These are phyloP conservation scores for Hirudinaria manillensis DNA, from an alignment of 2,888 invertebrate genomes.

Conservation along the genomic window DNA sequence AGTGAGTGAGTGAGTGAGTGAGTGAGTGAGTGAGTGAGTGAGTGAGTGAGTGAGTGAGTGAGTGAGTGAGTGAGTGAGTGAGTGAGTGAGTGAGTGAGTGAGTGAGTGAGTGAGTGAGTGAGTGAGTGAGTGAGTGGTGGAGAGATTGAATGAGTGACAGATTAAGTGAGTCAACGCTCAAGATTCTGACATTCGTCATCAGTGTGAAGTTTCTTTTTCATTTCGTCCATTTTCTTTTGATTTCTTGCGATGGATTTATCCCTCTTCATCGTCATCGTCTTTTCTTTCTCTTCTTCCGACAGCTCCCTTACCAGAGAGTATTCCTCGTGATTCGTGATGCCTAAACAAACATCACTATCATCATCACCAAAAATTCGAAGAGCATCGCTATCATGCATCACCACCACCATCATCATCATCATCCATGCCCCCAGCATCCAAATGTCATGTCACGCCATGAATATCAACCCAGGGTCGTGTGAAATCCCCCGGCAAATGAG, in stretches of 20 bases:
- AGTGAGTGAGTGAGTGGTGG: neutral
- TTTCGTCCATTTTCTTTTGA: conserved; percentile 84
- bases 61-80: neutral
- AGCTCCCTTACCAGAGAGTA: conserved; percentile 88
- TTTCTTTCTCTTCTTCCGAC: conserved; percentile 59
- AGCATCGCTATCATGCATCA: too few relatives aligned
- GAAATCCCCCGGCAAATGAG: too few relatives aligned
- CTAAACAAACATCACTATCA: conserved; percentile 37
- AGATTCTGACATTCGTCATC: conserved; percentile 81
- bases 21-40: neutral
- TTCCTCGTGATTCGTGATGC: conserved; percentile 85
- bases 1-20: neutral
- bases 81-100: conserved; percentile 5
- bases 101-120: neutral
- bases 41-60: neutral
- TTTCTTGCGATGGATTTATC: conserved; percentile 53
- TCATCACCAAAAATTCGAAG: too few relatives aligned
- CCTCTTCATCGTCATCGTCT: conserved; percentile 73
- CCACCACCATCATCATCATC: conserved; percentile 8
- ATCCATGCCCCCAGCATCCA: neutral
- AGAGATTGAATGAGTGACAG: neutral
- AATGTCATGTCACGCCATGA: too few relatives aligned
- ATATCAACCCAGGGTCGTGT: too few relatives aligned
- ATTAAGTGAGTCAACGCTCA: neutral
- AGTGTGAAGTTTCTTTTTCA: conserved; percentile 89